Evolutionary conservation across 2,113 vertebrate species (phyloP), one percentile per base, ranked within the genome.

Genomic region (Peromyscus leucopus): DNA sequence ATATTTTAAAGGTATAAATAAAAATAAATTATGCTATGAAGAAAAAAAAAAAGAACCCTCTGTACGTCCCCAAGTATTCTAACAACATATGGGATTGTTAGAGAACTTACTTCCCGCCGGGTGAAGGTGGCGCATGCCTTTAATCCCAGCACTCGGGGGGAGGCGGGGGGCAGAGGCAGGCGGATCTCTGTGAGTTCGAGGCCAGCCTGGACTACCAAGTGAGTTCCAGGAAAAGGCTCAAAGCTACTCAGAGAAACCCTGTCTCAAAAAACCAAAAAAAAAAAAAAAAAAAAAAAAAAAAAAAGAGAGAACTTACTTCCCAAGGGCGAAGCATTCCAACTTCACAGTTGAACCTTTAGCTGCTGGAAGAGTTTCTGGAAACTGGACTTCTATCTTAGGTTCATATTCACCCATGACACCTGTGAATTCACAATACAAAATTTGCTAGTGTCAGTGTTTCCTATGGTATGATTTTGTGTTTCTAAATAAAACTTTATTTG

Each of bases 361-460:
- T 96, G 99, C 99, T 89, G 99, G 99, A 88, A 99, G 98, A 0
- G 98, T 99, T 98, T 99, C 99, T 7, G 99, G 99, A 98, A 99
- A 99, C 98, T 99, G 99, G 98, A 99, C 99, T 99, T 99, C 99
- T 98, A 99, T 99, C 99, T 99, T 99, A 79, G 99, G 99, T 98
- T 99, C 99, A 15, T 99, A 99, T 98, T 99, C 99, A 76, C 99
- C 99, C 99, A 99, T 99, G 91, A 99, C 99, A 97, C 99, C 99
- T 99, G 88, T 1, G 92, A 97, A 97, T 5, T 94, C 74, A 97
- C 92, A 98, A 67, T 98, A 95, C 7, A 95, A 85, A 9, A 0
- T 31, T 1, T 42, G 16, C 8, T 42, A 48, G 24, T 72, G 59
- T 72, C 59, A 72, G 5, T 6, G 1, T 83, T 79, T 42, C 61